Evolutionary conservation across 92 coral and sea anemone genomes (phyloP).

Genomic region (Porites divaricata): DNA sequence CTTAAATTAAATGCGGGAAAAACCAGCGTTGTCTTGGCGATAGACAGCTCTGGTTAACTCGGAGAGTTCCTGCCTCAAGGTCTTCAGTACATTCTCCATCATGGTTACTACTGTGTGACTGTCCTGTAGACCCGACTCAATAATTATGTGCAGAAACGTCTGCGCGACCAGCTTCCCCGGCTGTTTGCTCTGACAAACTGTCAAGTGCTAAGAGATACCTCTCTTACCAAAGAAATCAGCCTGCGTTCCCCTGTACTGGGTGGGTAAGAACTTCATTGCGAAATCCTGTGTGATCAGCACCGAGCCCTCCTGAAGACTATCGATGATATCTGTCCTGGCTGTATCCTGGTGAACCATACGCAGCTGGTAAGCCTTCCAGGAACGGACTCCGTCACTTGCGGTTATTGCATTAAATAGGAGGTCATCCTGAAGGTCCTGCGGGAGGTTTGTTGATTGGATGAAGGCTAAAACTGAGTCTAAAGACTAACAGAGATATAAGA

Average conservation of each 20-base stretch:
- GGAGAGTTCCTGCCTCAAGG: conserved; percentile 48
- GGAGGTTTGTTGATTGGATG: conserved; percentile 33
- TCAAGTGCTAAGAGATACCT: conserved; percentile 65
- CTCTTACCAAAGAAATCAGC: conserved; percentile 62
- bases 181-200: conserved; percentile 40
- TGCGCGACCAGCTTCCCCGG: conserved; percentile 39
- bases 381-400: conserved; percentile 37
- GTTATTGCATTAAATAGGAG: conserved; percentile 39
- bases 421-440: conserved; percentile 42
- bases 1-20: too few relatives aligned
- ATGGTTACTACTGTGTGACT: conserved; percentile 53
- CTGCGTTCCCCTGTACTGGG: conserved; percentile 49
- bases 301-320: conserved; percentile 27
- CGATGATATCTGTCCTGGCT: conserved; percentile 43
- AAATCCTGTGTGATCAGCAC: conserved; percentile 46
- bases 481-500: conserved; percentile 6
- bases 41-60: conserved; percentile 27
- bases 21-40: conserved; percentile 69
- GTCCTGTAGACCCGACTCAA: conserved; percentile 59
- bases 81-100: conserved; percentile 57
- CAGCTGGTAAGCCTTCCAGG: conserved; percentile 44
- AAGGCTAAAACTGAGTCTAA: conserved; percentile 30
- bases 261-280: conserved; percentile 65
- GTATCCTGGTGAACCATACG: conserved; percentile 49
- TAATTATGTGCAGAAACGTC: conserved; percentile 60